Base-by-base conservation (phyloP, 2,113 vertebrate genomes). In the Dolichallabes microphthalmus region DNA sequence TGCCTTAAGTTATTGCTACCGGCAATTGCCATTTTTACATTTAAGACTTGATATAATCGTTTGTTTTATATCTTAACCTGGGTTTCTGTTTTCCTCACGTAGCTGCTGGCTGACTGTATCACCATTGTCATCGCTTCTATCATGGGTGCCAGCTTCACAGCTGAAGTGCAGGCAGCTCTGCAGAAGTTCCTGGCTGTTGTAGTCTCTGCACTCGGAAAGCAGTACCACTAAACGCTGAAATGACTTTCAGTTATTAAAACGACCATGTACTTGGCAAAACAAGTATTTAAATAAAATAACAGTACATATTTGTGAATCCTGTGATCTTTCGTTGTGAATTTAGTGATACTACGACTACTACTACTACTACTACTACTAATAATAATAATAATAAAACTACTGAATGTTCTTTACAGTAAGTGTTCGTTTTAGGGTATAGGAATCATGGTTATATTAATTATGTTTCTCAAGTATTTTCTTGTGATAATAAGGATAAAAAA, bases 51-150 rank as follows among this genome's bases (percentile, higher is more conserved):
- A 7, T 19, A 15, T 27, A 57, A 30, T 17, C 0, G 12, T 50
- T 19, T 1, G 14, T 17, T 45, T 20, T 30, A 66, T 64, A 50
- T 9, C 5, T 17, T 68, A 45, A 74, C 2, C 25, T 12, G 10
- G 20, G 52, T 50, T 53, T 13, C 14, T 84, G 66, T 85, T 50
- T 45, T 66, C 5, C 20, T 60, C 17, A 2, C 14, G 15, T 73
- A 90, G 89, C 88, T 90, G 75, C 45, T 90, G 88, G 84, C 80
- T 63, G 88, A 90, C 58, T 89, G 85, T 53, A 19, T 90, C 14
- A 89, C 85, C 83, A 57, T 90, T 45, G 90, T 89, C 60, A n/a
- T 89, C 35, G 88, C 89, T 50, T 32, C 58, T 4, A 35, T 74
- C 8, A 0, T 88, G 79, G 88, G 88, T 1, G 7, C 58, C 60